Evolutionary conservation across 2,113 vertebrate genomes (phyloP), one percentile per base, ranked within the genome.

Genomic region (Nothobranchius furzeri): DNA sequence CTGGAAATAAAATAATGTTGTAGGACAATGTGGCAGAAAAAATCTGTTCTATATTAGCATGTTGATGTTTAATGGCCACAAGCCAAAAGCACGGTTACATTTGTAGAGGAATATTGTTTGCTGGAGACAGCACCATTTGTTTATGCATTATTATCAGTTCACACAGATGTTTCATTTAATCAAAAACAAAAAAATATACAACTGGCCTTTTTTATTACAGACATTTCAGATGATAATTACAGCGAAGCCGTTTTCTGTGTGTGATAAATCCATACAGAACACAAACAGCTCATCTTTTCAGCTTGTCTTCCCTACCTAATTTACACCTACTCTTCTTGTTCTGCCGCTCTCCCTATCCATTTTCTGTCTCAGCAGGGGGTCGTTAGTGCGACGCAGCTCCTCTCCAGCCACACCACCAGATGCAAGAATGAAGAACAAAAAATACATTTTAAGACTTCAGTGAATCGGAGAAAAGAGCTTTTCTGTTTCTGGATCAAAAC

Each of bases 321-420:
- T 82, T 49, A 68, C 57, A 14, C 70, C 13, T 30, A 24, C 66
- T 64, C 37, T 59, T 36, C 50, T 55, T 75, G 35, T 42, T 64
- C 66, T 43, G 17, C 61, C 4, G 56, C 24, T 47, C 30, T 13
- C 24, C 5, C 40, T 24, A 2, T 57, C 54, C 9, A 2, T 49
- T 47, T 14, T 60, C 54, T 14, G 42, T 48, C 73, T 84, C 79
- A 55, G 72, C 76, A 66, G 78, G 73, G 59, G 82, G 63, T 64
- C 77, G 68, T 81, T 81, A 68, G 70, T 68, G 36, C 30, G 70
- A 30, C 80, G 71, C 73, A 47, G 57, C 75, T 75, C 42, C 36
- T 72, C 68, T 81, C 48, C 68, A 78, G 75, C 63, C 65, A 3
- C 76, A 72, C 73, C 60, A 79, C 57, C 69, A 56, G 47, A 75